phyloP scores from a whole-genome alignment of 2,113 vertebrate genomes.

The Ursus arctos region DNA sequence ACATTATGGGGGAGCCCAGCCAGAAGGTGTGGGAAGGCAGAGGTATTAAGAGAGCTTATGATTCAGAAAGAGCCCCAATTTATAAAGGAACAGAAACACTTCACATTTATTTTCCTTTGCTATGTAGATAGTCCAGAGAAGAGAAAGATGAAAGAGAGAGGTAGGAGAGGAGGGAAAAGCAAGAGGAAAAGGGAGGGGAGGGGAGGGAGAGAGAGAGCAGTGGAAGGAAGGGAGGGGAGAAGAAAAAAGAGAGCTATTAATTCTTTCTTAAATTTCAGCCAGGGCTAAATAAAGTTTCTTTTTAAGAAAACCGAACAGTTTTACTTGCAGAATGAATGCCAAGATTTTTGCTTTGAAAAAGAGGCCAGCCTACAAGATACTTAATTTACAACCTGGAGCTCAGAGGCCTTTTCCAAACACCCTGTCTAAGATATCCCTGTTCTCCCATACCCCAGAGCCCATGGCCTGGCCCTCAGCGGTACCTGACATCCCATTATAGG shows the following conservation, averaged over 20 bases:
- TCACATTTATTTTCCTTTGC: neutral
- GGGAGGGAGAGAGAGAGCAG: too few relatives aligned
- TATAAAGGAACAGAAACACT: neutral
- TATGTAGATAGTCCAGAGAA: neutral
- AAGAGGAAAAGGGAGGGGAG: accelerated
- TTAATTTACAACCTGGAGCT: slow-evolving; percentile 67
- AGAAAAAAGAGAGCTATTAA: neutral
- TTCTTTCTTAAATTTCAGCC: slow-evolving; percentile 46
- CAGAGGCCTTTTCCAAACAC: neutral
- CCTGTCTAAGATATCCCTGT: neutral
- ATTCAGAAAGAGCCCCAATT: neutral
- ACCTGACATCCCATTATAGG: accelerated
- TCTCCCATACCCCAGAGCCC: neutral
- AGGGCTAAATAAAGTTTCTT: neutral
- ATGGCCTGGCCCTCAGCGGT: too few relatives aligned
- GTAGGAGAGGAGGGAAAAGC: neutral
- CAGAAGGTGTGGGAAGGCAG: neutral
- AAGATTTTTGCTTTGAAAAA: slow-evolving; percentile 48
- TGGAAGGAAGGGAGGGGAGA: neutral
- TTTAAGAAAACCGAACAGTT: slow-evolving; percentile 66
- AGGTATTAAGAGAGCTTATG: neutral
- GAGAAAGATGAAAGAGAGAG: neutral
- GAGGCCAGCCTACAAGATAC: neutral
- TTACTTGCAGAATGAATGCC: neutral
- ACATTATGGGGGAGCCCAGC: neutral